These are phyloP conservation scores for Eutrigla gurnardus DNA, from an alignment of 2,797 vertebrate genomes.

Conservation along the genomic window DNA sequence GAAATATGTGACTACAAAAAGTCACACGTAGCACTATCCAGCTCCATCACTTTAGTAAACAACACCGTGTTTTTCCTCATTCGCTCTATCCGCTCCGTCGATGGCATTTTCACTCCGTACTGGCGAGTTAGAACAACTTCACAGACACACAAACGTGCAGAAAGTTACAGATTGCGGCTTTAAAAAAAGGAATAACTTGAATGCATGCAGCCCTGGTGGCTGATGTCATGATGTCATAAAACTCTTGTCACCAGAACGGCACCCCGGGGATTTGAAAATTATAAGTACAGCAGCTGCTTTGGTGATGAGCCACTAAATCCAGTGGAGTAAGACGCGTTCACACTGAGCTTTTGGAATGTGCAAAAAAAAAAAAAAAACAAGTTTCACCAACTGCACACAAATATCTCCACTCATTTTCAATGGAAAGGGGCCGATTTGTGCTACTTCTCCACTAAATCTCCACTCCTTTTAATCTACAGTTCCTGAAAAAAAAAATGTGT, in stretches of 20 bases:
- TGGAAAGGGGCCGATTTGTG: background rate
- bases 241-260: constrained; percentile 46
- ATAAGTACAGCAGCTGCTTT: constrained; percentile 59
- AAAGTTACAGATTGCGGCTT: constrained; percentile 27
- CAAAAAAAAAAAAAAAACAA: constrained; percentile 24
- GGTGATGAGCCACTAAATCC: constrained; percentile 25
- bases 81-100: background rate
- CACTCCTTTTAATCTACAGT: background rate
- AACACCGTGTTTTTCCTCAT: constrained; percentile 23
- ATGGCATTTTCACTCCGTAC: background rate
- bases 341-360: background rate
- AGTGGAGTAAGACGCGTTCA: constrained; percentile 7
- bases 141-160: background rate
- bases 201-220: constrained; percentile 4
- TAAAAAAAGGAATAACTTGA: constrained; percentile 22
- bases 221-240: constrained; percentile 55
- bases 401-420: background rate
- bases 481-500: constrained; percentile 1
- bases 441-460: background rate
- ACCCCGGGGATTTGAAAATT: constrained; percentile 51
- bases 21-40: background rate
- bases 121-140: background rate
- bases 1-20: background rate
- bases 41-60: constrained; percentile 13
- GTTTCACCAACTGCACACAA: constrained; percentile 9